Base-by-base conservation (phyloP, 2,113 vertebrate species). In the Notarius lentiginosus region DNA sequence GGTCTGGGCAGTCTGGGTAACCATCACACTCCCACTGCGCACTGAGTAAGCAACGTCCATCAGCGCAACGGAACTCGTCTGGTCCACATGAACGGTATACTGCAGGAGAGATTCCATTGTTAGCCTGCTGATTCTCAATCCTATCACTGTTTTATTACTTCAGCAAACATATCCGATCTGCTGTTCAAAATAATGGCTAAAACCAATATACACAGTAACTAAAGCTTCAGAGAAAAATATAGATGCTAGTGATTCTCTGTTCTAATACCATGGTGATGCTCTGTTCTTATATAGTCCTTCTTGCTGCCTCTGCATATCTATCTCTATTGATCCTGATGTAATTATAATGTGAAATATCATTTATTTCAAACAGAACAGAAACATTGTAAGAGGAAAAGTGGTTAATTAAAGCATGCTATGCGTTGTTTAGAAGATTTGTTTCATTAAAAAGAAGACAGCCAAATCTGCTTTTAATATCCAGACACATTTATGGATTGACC, bases 21-120 rank as follows among this genome's bases (percentile, higher is more conserved):
- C 98, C 96, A 14, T 99, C 98, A 90, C 98, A 99, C 84, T 99
- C 98, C 98, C 98, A 99, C 87, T 98, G 97, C 56, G 93, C 94
- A 49, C 96, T 99, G 87, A 97, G 91, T 30, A 99, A 96, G 90
- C 98, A 99, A 47, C 98, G 95, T 1, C 98, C 98, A 82, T 99
- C 96, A 73, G 96, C 94, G 72, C 98, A 99, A 84, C 95, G 96
- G 89, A 99, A 99, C 89, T 99, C 98, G 47, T 96, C 96, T 0
- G 94, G 93, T 84, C 91, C 94, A 76, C 98, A 99, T 63, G 94
- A 95, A 51, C 96, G 96, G 85, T 99, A 99, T 1, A 94, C 98
- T 99, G 86, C 82, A 90, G 47, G 1, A 87, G 55, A 90, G 2
- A 58, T 14, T 84, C 34, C 15, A 83, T n/a, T 27, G 41, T 87